Conservation (phyloP, 2,113 vertebrate species). For the Lasiurus cinereus region DNA sequence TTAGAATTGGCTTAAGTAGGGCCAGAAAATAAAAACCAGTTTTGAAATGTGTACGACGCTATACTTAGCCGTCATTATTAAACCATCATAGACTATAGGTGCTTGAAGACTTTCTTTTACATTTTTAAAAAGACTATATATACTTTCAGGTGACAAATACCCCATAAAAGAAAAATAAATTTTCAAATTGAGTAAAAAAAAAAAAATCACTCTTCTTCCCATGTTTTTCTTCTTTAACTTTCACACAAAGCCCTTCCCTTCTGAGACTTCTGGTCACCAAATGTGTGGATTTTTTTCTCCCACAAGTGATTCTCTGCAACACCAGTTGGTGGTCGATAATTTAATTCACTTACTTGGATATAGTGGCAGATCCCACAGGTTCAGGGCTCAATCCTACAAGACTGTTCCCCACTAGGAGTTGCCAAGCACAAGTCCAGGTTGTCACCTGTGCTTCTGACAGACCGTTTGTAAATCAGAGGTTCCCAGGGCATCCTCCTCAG, state of each 20-base stretch:
- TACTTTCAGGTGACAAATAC: not conserved
- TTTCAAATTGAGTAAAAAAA: not conserved
- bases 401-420: not conserved
- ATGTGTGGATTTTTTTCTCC: not conserved
- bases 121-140: not conserved
- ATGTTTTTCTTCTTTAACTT: not conserved
- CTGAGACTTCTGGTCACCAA: not conserved
- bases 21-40: conserved; percentile 40
- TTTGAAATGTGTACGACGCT: not conserved
- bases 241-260: not conserved
- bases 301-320: not conserved
- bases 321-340: no score
- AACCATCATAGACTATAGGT: not conserved
- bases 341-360: not conserved
- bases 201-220: not conserved
- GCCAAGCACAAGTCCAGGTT: not conserved
- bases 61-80: not conserved
- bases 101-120: not conserved
- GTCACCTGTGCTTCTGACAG: not conserved
- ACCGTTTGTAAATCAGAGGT: not conserved
- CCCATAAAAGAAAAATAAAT: not conserved
- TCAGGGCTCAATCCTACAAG: not conserved
- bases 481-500: not conserved
- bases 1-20: not conserved
- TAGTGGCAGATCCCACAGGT: not conserved